These are phyloP conservation scores for Dicrostonyx torquatus DNA, from an alignment of 2,797 vertebrate genomes.

Conservation along the genomic window DNA sequence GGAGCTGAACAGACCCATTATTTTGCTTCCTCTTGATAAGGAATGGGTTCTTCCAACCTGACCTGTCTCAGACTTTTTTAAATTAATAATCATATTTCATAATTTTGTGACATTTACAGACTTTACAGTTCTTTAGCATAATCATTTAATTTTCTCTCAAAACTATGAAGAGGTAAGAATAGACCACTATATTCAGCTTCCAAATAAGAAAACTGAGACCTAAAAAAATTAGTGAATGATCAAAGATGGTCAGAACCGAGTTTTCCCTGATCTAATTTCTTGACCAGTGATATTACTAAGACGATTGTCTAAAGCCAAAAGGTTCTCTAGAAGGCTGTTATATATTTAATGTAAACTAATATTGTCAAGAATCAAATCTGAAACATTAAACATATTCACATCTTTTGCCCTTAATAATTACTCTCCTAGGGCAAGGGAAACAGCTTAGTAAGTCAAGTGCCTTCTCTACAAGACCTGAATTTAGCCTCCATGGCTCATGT, in stretches of 20 bases:
- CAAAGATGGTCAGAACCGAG: background rate
- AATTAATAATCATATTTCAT: conserved; percentile 3
- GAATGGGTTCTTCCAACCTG: background rate
- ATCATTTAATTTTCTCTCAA: conserved; percentile 9
- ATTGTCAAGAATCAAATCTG: conserved; percentile 20
- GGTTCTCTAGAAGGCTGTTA: background rate
- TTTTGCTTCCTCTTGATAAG: background rate
- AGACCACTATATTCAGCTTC: background rate
- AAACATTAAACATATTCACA: background rate
- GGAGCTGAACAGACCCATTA: background rate
- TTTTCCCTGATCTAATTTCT: background rate
- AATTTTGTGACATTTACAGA: background rate
- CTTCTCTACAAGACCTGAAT: background rate
- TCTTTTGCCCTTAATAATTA: background rate
- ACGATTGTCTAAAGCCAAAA: background rate
- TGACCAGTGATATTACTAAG: background rate
- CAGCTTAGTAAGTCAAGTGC: background rate
- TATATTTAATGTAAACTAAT: conserved; percentile 39
- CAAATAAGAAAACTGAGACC: background rate
- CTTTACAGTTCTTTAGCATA: background rate
- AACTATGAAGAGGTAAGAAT: background rate
- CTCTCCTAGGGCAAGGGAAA: background rate
- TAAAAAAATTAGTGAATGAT: background rate
- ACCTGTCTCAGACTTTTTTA: background rate
- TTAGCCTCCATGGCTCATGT: background rate